These are phyloP conservation scores for Theropithecus gelada DNA, from an alignment of 2,113 vertebrate genomes.

Conservation along the genomic window DNA sequence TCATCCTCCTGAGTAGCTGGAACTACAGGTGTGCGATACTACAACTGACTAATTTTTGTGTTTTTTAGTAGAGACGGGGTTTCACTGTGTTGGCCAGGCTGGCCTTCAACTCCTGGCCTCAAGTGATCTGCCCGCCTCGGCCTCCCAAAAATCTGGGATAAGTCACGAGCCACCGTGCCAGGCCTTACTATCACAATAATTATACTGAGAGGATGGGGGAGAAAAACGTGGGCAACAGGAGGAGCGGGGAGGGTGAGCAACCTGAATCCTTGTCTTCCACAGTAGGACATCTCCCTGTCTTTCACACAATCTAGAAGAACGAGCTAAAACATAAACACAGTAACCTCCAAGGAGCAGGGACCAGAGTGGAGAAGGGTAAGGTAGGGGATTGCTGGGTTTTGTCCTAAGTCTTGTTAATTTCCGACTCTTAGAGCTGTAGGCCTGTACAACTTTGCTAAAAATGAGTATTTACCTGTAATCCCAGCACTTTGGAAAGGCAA, in stretches of 20 bases:
- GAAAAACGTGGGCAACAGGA: background rate
- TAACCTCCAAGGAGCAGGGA: background rate
- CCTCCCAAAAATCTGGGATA: too few species aligned
- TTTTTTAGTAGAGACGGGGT: too few species aligned
- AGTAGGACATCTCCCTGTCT: background rate
- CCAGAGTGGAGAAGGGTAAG: background rate
- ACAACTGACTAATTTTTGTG: too few species aligned
- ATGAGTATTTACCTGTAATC: background rate
- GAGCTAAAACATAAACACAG: background rate
- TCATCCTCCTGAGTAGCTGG: too few species aligned
- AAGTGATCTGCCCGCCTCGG: too few species aligned
- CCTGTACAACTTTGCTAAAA: background rate
- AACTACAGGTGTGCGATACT: too few species aligned
- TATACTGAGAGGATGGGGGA: too few species aligned
- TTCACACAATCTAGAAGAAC: background rate
- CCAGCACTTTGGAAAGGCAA: too few species aligned
- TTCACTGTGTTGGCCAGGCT: too few species aligned
- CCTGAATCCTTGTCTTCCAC: background rate
- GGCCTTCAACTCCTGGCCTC: too few species aligned
- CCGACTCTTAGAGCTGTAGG: background rate
- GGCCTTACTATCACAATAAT: background rate
- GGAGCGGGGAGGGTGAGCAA: fast-evolving
- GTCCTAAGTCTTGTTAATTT: conserved; percentile 39
- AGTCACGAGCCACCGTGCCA: too few species aligned
- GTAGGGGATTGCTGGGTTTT: background rate